Conservation (phyloP, 2,888 invertebrate species). For the Mesochorus sp. region DNA sequence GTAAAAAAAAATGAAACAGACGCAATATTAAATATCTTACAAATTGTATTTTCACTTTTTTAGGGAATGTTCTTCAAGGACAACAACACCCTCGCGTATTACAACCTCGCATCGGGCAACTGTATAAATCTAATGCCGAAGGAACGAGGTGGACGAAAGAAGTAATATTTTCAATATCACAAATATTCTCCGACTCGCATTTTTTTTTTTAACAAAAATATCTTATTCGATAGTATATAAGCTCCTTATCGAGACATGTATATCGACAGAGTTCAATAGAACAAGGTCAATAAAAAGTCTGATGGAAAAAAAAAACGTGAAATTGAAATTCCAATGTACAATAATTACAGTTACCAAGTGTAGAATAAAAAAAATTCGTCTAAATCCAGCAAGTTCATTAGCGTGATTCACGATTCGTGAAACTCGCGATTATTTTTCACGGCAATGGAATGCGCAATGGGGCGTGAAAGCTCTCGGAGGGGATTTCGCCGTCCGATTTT, state of each 20-base stretch:
- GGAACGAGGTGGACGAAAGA: conserved; percentile 98
- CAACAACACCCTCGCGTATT: conserved; percentile 96
- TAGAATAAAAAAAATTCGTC: not conserved
- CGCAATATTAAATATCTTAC: too few species aligned
- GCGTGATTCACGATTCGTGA: conserved; percentile 33
- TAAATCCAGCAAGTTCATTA: conserved; percentile 33
- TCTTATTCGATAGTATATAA: not conserved
- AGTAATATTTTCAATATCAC: too few species aligned
- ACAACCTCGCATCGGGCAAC: conserved; percentile 94
- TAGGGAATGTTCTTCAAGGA: conserved; percentile 99
- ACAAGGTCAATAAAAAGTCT: conserved; percentile 18
- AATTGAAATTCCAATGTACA: conserved; percentile 41
- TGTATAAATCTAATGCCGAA: conserved; percentile 95
- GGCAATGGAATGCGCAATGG: conserved; percentile 45
- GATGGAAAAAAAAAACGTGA: conserved; percentile 2
- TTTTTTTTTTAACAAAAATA: too few species aligned
- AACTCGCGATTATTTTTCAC: conserved; percentile 37
- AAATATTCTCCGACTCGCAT: too few species aligned
- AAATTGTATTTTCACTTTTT: conserved; percentile 80
- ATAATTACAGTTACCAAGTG: conserved; percentile 28
- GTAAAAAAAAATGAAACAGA: too few species aligned
- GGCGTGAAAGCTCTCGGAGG: conserved; percentile 33
- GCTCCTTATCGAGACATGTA: conserved; percentile 4
- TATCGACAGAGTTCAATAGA: conserved; percentile 41
- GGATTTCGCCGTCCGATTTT: conserved; percentile 35